Conservation (phyloP, 2,113 vertebrate genomes). For the Calypte anna region DNA sequence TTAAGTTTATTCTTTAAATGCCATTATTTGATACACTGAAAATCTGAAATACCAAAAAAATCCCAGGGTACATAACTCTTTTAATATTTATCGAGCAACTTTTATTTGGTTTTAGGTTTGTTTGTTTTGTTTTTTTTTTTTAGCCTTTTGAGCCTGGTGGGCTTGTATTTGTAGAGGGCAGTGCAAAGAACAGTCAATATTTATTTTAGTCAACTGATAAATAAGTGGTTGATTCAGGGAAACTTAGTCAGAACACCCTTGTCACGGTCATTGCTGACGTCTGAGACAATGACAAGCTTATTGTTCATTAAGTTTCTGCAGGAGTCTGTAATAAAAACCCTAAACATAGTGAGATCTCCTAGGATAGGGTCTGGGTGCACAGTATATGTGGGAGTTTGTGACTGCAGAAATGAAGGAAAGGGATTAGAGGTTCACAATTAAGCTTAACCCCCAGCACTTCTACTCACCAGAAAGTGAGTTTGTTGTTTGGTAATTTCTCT, state of each 20-base stretch:
- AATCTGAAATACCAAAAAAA: constrained; percentile 17
- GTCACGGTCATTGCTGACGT: constrained; percentile 60
- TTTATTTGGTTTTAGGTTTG: background rate
- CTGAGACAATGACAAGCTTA: background rate
- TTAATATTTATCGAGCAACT: constrained; percentile 34
- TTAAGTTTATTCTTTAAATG: constrained; percentile 18
- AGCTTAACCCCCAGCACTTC: background rate
- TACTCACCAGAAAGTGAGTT: background rate
- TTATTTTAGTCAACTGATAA: constrained; percentile 71
- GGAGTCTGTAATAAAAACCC: background rate
- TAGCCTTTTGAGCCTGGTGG: constrained; percentile 8
- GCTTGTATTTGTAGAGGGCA: constrained; percentile 57
- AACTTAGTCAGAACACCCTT: constrained; percentile 42
- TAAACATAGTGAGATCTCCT: background rate
- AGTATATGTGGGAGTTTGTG: rapidly evolving
- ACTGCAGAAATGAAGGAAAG: background rate
- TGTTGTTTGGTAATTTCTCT: background rate
- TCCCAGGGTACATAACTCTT: constrained; percentile 24
- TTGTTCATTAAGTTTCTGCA: constrained; percentile 3
- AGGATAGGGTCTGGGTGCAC: background rate
- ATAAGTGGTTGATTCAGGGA: constrained; percentile 55
- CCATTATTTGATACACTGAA: background rate
- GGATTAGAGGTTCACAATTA: background rate
- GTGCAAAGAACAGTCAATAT: constrained; percentile 73
- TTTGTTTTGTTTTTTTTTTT: background rate